Conservation (phyloP, 1,140 invertebrate species). For the Xylocopa sonorina region DNA sequence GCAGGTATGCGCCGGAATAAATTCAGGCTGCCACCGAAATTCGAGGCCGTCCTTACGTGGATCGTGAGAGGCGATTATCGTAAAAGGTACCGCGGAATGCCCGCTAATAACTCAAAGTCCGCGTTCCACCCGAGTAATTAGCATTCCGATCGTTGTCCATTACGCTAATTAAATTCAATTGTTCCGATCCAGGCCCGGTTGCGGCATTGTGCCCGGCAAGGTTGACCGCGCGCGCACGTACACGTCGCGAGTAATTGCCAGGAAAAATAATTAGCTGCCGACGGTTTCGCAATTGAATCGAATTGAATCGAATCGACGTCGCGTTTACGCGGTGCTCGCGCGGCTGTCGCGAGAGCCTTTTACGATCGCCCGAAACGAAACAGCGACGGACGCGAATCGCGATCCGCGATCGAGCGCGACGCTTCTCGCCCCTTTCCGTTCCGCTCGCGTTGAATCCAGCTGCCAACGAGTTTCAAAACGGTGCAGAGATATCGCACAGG, state of each 20-base stretch:
- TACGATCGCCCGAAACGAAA: constrained; percentile 23
- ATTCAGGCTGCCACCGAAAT: constrained; percentile 32
- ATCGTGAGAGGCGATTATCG: constrained; percentile 26
- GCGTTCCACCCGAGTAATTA: constrained; percentile 44
- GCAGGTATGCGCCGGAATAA: constrained; percentile 33
- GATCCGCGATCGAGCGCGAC: not conserved
- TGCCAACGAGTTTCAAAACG: too few species aligned
- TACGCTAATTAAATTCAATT: constrained; percentile 61
- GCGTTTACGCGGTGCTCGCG: not conserved
- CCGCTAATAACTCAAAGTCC: constrained; percentile 39
- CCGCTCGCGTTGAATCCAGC: too few species aligned
- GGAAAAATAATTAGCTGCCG: constrained; percentile 45
- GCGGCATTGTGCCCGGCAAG: constrained; percentile 26
- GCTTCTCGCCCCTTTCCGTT: constrained; percentile 19
- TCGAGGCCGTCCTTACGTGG: constrained; percentile 5
- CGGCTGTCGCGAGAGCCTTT: constrained; percentile 23
- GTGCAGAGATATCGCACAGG: too few species aligned
- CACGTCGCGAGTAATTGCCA: constrained; percentile 23
- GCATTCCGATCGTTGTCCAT: constrained; percentile 50
- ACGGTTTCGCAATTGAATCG: constrained; percentile 45
- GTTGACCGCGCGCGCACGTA: not conserved
- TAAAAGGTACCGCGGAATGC: constrained; percentile 34
- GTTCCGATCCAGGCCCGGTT: constrained; percentile 13
- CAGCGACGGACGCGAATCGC: not conserved
- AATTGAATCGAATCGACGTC: constrained; percentile 37